Percentiles rank a stretch among this genome's conserved stretches.
phyloP scores from a whole-genome alignment of 2,797 vertebrate species.

The Pangasius sanitwongsei region DNA sequence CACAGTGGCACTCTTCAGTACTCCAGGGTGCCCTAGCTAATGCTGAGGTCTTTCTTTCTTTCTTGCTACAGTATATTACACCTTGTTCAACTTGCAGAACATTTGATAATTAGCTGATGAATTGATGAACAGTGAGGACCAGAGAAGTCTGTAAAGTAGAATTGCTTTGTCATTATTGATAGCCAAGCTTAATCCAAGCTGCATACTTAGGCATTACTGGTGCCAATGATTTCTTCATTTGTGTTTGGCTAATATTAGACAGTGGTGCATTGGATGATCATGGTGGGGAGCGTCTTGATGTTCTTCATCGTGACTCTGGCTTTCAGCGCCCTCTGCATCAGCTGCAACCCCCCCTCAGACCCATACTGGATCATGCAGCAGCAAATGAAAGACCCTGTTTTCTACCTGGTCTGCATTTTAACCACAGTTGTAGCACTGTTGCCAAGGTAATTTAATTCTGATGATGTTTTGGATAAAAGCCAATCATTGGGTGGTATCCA shows the following conservation, averaged over 20 bases:
- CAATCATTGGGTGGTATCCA: neutral
- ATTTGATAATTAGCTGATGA: neutral
- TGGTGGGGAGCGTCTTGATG: slow-evolving; percentile 80
- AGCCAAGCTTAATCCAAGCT: neutral
- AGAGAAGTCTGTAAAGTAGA: neutral
- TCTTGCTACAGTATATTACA: neutral
- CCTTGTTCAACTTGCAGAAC: neutral
- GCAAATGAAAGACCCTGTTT: slow-evolving; percentile 84
- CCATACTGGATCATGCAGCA: slow-evolving; percentile 87
- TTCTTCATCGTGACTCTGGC: slow-evolving; percentile 80
- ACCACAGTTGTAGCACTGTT: slow-evolving; percentile 84
- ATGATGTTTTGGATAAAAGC: neutral
- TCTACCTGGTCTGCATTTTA: slow-evolving; percentile 87
- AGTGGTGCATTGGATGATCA: slow-evolving; percentile 76
- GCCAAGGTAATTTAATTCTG: slow-evolving; percentile 81
- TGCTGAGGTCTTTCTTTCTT: no score
- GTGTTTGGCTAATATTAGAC: slow-evolving; percentile 75
- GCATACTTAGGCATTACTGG: neutral
- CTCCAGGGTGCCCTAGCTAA: neutral
- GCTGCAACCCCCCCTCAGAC: slow-evolving; percentile 84
- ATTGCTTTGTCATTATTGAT: neutral
- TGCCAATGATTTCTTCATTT: neutral
- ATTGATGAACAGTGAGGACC: neutral
- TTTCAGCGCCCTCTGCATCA: slow-evolving; percentile 82
- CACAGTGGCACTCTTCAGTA: neutral